These are phyloP conservation scores for Mareca penelope DNA, from an alignment of 2,797 vertebrate genomes.

Conservation along the genomic window DNA sequence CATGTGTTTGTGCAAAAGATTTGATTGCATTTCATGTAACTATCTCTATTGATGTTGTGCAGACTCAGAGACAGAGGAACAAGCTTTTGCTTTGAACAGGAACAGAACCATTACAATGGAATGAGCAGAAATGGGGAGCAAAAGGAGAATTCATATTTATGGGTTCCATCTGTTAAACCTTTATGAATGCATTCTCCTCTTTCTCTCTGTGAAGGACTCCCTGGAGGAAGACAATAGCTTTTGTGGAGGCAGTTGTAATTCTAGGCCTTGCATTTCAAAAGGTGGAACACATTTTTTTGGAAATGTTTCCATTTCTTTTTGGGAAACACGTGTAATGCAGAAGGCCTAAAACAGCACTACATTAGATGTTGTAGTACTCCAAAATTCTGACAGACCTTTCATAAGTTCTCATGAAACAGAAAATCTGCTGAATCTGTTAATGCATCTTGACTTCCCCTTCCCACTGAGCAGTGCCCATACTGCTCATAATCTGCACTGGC, in stretches of 20 bases:
- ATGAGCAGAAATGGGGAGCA: not conserved
- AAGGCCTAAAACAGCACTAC: not conserved
- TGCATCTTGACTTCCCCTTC: not conserved
- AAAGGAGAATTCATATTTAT: not conserved
- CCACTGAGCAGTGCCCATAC: not conserved
- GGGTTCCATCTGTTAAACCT: not conserved
- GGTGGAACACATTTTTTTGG: not conserved
- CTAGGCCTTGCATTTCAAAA: not conserved
- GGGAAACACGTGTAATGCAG: not conserved
- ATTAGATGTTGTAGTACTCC: not conserved
- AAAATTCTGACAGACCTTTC: not conserved
- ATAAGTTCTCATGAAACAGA: not conserved
- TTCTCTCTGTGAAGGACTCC: not conserved
- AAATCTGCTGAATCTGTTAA: not conserved
- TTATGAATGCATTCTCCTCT: not conserved
- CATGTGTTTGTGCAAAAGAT: not conserved
- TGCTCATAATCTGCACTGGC: not conserved
- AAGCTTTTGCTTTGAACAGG: not conserved
- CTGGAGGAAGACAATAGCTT: not conserved
- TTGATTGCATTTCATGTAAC: not conserved
- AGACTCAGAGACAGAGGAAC: not conserved
- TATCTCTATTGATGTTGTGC: not conserved
- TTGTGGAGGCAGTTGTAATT: not conserved
- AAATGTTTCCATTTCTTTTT: not conserved
- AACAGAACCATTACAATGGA: not conserved